These are phyloP conservation scores for Lordiphosa stackelbergi DNA, from an alignment of 1,140 invertebrate species.

Conservation along the genomic window DNA sequence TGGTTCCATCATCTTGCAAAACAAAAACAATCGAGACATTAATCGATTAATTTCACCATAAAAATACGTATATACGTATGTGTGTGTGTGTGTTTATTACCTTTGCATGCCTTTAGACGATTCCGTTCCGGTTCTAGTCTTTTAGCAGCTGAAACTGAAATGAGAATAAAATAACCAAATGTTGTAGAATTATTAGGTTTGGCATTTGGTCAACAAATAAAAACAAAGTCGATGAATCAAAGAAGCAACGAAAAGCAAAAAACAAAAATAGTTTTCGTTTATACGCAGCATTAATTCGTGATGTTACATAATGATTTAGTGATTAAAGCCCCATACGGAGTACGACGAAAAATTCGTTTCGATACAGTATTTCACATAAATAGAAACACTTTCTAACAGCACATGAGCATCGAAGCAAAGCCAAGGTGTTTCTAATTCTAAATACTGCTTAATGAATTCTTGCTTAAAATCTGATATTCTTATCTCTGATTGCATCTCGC, in stretches of 20 bases:
- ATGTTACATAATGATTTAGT: too few species aligned
- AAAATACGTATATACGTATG: neutral
- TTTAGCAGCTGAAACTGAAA: constrained; percentile 23
- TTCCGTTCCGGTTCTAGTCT: constrained; percentile 25
- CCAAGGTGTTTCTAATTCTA: too few species aligned
- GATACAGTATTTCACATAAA: too few species aligned
- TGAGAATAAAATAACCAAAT: constrained; percentile 7
- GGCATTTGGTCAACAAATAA: constrained; percentile 5
- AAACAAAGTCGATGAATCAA: constrained; percentile 4
- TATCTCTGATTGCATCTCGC: too few species aligned
- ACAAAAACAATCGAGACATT: constrained; percentile 19
- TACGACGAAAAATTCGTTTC: neutral
- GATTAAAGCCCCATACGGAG: neutral
- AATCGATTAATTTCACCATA: constrained; percentile 35
- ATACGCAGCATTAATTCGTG: too few species aligned
- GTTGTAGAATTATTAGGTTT: constrained; percentile 23
- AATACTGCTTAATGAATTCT: too few species aligned
- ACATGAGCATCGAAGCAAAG: too few species aligned
- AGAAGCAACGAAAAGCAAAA: too few species aligned
- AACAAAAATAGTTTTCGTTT: constrained; percentile 5
- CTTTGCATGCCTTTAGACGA: constrained; percentile 63
- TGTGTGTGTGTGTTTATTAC: constrained; percentile 28
- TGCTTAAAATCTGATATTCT: too few species aligned
- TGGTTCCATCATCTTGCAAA: constrained; percentile 59
- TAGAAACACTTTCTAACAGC: too few species aligned